phyloP scores from a whole-genome alignment of 2,797 vertebrate species.

The Poeciliopsis turneri region DNA sequence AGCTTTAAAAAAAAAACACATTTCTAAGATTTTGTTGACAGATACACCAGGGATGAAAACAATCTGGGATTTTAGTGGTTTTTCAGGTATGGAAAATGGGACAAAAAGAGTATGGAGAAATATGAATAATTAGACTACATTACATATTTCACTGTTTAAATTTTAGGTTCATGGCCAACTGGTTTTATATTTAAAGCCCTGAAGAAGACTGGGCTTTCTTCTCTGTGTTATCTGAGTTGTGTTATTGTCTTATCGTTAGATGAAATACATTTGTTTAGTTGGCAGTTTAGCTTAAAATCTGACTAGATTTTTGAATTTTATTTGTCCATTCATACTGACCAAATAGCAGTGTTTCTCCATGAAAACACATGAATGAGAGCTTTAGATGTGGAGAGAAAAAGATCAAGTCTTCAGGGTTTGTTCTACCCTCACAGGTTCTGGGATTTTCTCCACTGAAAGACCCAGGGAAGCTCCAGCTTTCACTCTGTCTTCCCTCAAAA shows the following conservation, averaged over 20 bases:
- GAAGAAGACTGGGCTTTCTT: neutral
- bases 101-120: neutral
- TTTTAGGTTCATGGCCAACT: neutral
- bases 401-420: neutral
- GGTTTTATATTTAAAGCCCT: neutral
- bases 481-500: neutral
- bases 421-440: neutral
- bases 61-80: neutral
- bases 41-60: too few species aligned
- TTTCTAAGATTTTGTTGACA: neutral
- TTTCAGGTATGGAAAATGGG: neutral
- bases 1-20: neutral
- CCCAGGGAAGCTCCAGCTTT: neutral
- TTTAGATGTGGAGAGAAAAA: neutral
- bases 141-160: neutral
- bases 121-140: neutral
- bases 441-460: too few species aligned
- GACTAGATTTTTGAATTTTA: neutral
- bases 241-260: neutral
- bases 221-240: neutral
- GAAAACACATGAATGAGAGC: neutral
- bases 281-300: neutral
- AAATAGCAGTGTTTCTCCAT: neutral
- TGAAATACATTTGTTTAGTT: neutral
- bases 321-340: neutral